A percentile compares a stretch with the other conserved stretches of the same genome.
phyloP scores from a whole-genome alignment of 2,797 vertebrate genomes.

The Falco cherrug region DNA sequence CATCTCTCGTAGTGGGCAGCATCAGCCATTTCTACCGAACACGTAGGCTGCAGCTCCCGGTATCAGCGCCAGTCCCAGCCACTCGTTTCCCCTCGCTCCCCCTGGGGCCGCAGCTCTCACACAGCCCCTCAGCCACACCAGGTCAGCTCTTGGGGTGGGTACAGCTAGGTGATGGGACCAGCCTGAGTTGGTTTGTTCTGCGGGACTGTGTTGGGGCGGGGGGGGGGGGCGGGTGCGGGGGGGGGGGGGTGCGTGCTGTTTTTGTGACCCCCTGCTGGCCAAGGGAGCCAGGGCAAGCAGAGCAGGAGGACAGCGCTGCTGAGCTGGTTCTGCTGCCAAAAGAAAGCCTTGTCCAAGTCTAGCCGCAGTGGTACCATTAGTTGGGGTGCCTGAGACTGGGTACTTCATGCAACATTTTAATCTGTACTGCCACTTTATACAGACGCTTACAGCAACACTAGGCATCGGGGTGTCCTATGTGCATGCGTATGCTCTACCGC shows the following conservation, averaged over 20 bases:
- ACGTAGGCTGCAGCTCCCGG: rapidly evolving
- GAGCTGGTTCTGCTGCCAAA: neutral
- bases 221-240: no score
- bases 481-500: rapidly evolving
- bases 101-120: neutral
- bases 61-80: neutral
- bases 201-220: neutral
- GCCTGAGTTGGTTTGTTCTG: neutral
- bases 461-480: neutral
- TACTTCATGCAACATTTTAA: neutral
- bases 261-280: neutral
- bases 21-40: neutral
- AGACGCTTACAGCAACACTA: neutral
- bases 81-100: neutral
- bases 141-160: neutral
- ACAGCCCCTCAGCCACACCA: neutral
- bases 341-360: neutral
- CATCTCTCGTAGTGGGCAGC: rapidly evolving
- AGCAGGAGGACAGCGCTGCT: neutral
- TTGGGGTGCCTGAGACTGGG: neutral
- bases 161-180: neutral
- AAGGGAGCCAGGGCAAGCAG: neutral
- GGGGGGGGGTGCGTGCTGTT: no score
- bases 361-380: neutral
- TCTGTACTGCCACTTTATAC: neutral